Conservation (phyloP, 2,888 invertebrate genomes). For the Aleiodes alternator region DNA sequence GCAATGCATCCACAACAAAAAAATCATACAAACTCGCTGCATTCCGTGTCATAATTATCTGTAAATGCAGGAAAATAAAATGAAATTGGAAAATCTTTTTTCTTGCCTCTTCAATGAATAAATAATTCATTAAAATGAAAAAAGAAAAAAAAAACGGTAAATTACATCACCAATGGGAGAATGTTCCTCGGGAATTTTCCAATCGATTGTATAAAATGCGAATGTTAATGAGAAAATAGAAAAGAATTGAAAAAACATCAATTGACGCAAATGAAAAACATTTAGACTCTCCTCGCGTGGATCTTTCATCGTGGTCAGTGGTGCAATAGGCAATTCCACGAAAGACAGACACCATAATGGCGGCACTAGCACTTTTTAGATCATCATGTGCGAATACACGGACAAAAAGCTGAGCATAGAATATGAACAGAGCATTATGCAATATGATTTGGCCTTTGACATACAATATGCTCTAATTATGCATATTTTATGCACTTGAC, state of each 20-base stretch:
- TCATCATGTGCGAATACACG: constrained; percentile 11
- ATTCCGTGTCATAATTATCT: constrained; percentile 22
- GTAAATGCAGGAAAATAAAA: too few relatives aligned
- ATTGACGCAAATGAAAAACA: neutral
- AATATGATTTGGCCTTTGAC: too few relatives aligned
- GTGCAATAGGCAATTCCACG: constrained; percentile 43
- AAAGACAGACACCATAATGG: constrained; percentile 39
- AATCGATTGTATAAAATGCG: constrained; percentile 7
- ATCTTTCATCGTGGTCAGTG: constrained; percentile 41
- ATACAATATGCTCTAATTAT: too few relatives aligned
- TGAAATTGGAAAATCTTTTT: too few relatives aligned
- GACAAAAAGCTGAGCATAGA: too few relatives aligned
- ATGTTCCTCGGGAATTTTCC: constrained; percentile 48
- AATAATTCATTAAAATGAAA: too few relatives aligned
- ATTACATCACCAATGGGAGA: too few relatives aligned
- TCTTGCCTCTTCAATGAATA: too few relatives aligned
- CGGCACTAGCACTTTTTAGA: constrained; percentile 13
- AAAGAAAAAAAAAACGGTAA: too few relatives aligned
- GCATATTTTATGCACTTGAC: too few relatives aligned
- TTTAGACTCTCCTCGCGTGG: constrained; percentile 44
- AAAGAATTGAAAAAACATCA: neutral
- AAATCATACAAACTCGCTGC: neutral
- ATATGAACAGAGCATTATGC: too few relatives aligned
- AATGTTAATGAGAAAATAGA: neutral
- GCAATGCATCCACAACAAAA: constrained; percentile 67